Percentiles rank a stretch among this genome's conserved stretches.
Evolutionary conservation across 2,113 vertebrate genomes (phyloP).

Genomic region (Carassius gibelio): DNA sequence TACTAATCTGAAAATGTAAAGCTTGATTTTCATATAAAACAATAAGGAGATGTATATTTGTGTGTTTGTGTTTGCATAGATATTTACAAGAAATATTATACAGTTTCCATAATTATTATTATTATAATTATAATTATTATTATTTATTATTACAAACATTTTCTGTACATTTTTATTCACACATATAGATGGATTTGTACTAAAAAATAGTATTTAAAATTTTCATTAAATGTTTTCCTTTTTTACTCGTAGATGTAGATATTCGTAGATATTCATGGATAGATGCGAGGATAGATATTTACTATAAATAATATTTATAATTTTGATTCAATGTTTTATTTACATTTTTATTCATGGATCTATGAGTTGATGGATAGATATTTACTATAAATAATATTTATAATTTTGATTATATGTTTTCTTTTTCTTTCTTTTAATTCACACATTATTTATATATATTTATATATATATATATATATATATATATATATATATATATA

Average conservation of each 20-base stretch:
- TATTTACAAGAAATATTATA: neutral
- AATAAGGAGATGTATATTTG: too few species aligned
- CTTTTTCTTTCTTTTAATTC: neutral
- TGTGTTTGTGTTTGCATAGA: neutral
- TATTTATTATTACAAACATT: too few species aligned
- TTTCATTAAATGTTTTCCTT: neutral
- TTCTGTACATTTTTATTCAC: too few species aligned
- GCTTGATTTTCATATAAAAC: neutral
- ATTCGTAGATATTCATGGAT: neutral
- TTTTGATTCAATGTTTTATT: neutral
- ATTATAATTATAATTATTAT: too few species aligned
- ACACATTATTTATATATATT: neutral
- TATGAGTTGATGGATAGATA: neutral
- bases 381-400: neutral
- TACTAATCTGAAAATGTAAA: neutral
- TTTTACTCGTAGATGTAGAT: too few species aligned
- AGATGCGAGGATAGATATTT: too few species aligned
- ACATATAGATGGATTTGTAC: too few species aligned
- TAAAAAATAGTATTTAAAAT: neutral
- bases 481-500: neutral
- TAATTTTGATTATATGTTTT: neutral
- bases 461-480: neutral
- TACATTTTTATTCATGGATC: neutral
- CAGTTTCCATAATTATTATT: too few species aligned
- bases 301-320: too few species aligned